Conservation (phyloP, 1,140 invertebrate genomes). For the Megalonaias nervosa region DNA sequence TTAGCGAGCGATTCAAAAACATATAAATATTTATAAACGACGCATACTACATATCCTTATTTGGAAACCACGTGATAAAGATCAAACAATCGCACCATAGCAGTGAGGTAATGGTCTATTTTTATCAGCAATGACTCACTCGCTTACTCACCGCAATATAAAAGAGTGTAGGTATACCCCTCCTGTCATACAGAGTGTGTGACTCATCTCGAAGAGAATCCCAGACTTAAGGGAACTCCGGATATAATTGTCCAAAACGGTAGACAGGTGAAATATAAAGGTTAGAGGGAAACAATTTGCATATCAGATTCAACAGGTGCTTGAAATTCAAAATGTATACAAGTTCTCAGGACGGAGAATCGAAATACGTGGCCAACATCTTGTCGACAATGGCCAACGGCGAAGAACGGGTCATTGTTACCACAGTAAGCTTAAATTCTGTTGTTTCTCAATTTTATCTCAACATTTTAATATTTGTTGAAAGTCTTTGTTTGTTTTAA, state of each 20-base stretch:
- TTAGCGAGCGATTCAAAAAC: too few species aligned
- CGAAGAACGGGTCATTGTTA: conserved; percentile 24
- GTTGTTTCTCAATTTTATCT: neutral
- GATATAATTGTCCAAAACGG: neutral
- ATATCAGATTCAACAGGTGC: neutral
- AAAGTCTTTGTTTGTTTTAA: neutral
- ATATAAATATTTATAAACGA: too few species aligned
- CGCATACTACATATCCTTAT: conserved; percentile 28
- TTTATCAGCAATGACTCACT: conserved; percentile 31
- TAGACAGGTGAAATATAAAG: neutral
- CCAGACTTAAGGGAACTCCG: conserved; percentile 9
- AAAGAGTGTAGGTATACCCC: conserved; percentile 35
- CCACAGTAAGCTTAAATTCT: conserved; percentile 22
- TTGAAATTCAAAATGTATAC: neutral
- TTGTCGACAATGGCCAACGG: conserved; percentile 32
- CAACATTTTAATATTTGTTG: neutral
- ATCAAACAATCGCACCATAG: neutral
- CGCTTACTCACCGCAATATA: conserved; percentile 29
- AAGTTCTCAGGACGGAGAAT: conserved; percentile 37
- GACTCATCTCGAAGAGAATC: conserved; percentile 30
- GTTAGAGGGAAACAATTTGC: neutral
- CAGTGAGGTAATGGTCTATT: conserved; percentile 34
- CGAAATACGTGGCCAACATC: conserved; percentile 39
- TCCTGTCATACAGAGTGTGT: conserved; percentile 13
- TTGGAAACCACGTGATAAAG: conserved; percentile 25